These are phyloP conservation scores for Aelia acuminata DNA, from an alignment of 2,888 invertebrate species.

Conservation along the genomic window DNA sequence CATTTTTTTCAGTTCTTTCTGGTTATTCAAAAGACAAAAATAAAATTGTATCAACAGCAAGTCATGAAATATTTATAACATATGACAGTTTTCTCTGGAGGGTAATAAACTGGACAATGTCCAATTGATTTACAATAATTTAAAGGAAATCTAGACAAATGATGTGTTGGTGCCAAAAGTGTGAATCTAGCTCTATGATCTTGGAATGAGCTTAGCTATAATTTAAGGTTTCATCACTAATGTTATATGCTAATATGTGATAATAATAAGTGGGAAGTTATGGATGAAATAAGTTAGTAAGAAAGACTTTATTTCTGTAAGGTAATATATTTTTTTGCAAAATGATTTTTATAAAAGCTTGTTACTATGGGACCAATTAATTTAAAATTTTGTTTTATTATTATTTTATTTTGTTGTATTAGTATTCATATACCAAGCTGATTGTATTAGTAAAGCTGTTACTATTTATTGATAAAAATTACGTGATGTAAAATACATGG, in stretches of 20 bases:
- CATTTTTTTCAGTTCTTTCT: too few species aligned
- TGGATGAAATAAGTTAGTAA: background rate
- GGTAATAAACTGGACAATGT: too few species aligned
- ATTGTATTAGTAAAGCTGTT: background rate
- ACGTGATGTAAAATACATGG: slow-evolving; percentile 29
- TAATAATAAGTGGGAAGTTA: background rate
- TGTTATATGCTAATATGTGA: background rate
- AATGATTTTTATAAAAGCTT: slow-evolving; percentile 45
- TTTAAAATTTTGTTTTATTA: slow-evolving; percentile 39
- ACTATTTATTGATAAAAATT: slow-evolving; percentile 36
- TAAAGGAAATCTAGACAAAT: background rate
- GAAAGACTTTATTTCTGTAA: slow-evolving; percentile 38
- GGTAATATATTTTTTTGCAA: slow-evolving; percentile 32
- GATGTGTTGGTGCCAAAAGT: background rate
- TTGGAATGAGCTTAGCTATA: background rate
- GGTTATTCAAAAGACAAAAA: too few species aligned
- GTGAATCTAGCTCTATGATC: background rate
- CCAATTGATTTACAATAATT: background rate
- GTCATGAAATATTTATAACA: background rate
- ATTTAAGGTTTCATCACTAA: background rate
- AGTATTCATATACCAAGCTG: slow-evolving; percentile 6
- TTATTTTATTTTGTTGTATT: slow-evolving; percentile 18
- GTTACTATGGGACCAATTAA: slow-evolving; percentile 54
- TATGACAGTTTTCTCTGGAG: background rate
- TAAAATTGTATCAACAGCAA: background rate